phyloP scores from a whole-genome alignment of 2,797 vertebrate genomes.

The Centroberyx gerrardi region DNA sequence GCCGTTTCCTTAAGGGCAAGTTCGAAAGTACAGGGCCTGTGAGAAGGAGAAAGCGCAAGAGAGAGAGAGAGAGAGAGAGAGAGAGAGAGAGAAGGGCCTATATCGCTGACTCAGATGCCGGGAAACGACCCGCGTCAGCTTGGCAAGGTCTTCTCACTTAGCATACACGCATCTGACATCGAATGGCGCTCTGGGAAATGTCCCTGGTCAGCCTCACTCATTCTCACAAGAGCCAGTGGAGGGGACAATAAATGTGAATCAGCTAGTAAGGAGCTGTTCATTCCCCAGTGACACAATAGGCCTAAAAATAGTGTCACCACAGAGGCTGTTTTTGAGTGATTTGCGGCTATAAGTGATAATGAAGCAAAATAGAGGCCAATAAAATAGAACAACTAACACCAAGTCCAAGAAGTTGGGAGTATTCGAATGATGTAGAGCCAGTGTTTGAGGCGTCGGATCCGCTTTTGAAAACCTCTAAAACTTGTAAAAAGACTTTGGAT shows the following conservation, averaged over 20 bases:
- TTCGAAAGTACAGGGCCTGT: neutral
- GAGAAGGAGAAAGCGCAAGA: slow-evolving; percentile 13
- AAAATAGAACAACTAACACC: neutral
- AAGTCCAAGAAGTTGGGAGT: slow-evolving; percentile 30
- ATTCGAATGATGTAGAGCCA: slow-evolving; percentile 34
- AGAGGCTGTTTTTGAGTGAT: slow-evolving; percentile 54
- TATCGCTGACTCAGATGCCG: slow-evolving; percentile 45
- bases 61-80: neutral
- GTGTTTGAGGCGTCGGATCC: slow-evolving; percentile 8
- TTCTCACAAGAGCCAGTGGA: slow-evolving; percentile 32
- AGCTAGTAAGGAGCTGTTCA: slow-evolving; percentile 35
- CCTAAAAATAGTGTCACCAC: slow-evolving; percentile 58
- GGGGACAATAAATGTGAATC: slow-evolving; percentile 36
- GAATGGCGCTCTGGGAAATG: slow-evolving; percentile 43
- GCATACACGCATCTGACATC: slow-evolving; percentile 41
- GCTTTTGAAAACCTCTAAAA: slow-evolving; percentile 25
- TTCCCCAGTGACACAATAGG: slow-evolving; percentile 47
- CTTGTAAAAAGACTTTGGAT: slow-evolving; percentile 21
- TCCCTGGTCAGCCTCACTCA: slow-evolving; percentile 37
- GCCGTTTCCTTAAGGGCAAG: slow-evolving; percentile 12
- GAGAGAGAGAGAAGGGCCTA: slow-evolving; percentile 8
- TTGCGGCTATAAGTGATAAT: slow-evolving; percentile 53
- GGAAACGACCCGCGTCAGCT: slow-evolving; percentile 44
- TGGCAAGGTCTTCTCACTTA: slow-evolving; percentile 48
- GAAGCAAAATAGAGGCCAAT: slow-evolving; percentile 27